Evolutionary conservation across 2,797 vertebrate genomes (phyloP).

Genomic region (Sebastes diploproa): DNA sequence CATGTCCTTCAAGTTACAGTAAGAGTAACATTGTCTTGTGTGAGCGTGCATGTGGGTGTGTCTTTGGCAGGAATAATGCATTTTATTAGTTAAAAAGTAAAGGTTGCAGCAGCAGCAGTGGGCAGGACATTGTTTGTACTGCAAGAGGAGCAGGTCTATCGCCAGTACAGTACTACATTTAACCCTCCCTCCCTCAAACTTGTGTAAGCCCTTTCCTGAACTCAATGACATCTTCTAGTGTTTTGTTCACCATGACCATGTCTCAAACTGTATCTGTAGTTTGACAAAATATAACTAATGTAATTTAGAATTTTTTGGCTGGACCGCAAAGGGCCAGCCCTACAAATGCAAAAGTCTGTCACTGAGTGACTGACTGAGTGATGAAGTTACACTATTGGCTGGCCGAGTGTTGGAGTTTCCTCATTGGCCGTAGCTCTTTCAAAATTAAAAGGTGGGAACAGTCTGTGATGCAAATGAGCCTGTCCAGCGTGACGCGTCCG

Average conservation of each 20-base stretch:
- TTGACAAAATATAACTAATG: neutral
- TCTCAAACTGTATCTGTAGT: neutral
- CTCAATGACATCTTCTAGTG: neutral
- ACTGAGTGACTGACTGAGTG: too few relatives aligned
- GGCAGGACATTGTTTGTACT: neutral
- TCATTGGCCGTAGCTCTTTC: too few relatives aligned
- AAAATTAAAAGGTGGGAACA: too few relatives aligned
- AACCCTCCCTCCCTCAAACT: neutral
- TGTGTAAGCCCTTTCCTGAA: neutral
- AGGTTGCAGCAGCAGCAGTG: neutral
- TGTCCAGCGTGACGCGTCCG: rapidly evolving
- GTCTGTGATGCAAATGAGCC: too few relatives aligned
- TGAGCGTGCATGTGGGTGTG: neutral
- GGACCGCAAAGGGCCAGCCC: too few relatives aligned
- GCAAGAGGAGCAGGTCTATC: neutral
- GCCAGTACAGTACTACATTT: neutral
- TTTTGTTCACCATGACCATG: neutral
- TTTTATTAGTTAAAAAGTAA: neutral
- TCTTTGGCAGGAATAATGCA: neutral
- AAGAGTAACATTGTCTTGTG: neutral
- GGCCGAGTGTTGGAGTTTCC: too few relatives aligned
- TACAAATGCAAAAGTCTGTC: too few relatives aligned
- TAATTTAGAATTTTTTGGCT: neutral
- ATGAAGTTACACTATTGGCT: too few relatives aligned
- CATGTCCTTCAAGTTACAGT: constrained; percentile 19